Percentiles rank a stretch among this genome's conserved stretches.
phyloP scores from a whole-genome alignment of 1,140 invertebrate genomes.

The Zaprionus davidi region DNA sequence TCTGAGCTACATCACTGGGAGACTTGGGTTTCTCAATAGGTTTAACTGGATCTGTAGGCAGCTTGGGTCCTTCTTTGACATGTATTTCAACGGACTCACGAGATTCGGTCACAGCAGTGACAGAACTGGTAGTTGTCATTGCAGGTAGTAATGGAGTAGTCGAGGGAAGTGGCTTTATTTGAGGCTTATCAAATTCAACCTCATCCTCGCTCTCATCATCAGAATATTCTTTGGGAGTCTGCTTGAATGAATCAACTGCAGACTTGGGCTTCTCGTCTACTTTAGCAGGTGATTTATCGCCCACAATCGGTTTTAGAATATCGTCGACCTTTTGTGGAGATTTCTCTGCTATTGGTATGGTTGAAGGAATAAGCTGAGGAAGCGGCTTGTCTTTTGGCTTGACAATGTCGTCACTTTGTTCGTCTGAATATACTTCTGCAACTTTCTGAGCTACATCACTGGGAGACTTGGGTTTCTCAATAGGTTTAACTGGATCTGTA shows the following conservation, averaged over 20 bases:
- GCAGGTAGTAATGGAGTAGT: neutral
- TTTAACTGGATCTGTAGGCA: neutral
- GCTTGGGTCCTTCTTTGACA: neutral
- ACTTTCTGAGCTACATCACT: no score
- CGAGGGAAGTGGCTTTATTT: neutral
- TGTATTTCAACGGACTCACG: neutral
- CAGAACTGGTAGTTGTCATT: neutral
- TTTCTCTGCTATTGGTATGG: neutral
- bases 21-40: no score
- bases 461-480: neutral
- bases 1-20: no score
- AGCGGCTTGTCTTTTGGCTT: neutral
- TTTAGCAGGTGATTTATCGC: neutral
- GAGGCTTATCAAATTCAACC: neutral
- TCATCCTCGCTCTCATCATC: neutral
- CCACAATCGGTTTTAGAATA: neutral
- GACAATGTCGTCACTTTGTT: neutral
- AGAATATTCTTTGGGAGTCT: neutral
- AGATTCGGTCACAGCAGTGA: neutral
- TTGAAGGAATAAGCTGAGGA: neutral
- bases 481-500: no score
- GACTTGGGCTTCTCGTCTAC: slow-evolving; percentile 20
- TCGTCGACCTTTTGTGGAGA: neutral
- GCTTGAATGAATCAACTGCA: neutral
- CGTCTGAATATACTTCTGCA: neutral